A percentile compares a stretch with the other conserved stretches of the same genome.
phyloP scores from a whole-genome alignment of 1,140 invertebrate species.

The Chelonus insularis region DNA sequence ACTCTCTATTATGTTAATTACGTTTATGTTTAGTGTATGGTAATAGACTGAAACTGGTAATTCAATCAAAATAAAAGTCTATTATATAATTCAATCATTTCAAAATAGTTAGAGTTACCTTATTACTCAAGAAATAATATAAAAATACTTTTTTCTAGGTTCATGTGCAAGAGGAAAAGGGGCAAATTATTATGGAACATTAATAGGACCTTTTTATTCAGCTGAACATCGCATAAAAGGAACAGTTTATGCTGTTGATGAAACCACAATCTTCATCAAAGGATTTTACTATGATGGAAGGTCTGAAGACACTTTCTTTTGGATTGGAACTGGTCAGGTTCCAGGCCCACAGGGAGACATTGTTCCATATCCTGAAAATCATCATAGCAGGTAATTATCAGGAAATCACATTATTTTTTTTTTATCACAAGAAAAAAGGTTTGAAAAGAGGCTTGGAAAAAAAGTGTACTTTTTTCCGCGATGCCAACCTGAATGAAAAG shows the following conservation, averaged over 20 bases:
- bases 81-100: too few relatives aligned
- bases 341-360: conserved; percentile 79
- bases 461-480: too few relatives aligned
- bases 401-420: not conserved
- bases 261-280: conserved; percentile 83
- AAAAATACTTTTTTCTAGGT: conserved; percentile 37
- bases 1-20: too few relatives aligned
- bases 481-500: not conserved
- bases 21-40: too few relatives aligned
- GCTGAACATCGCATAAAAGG: conserved; percentile 79
- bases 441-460: not conserved
- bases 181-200: conserved; percentile 74
- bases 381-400: conserved; percentile 67
- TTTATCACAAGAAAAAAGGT: not conserved
- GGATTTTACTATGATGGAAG: conserved; percentile 85
- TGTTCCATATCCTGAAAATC: conserved; percentile 84
- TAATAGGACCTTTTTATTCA: conserved; percentile 70
- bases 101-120: too few relatives aligned
- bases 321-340: conserved; percentile 77
- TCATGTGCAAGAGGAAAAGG: conserved; percentile 55
- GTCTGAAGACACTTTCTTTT: conserved; percentile 84
- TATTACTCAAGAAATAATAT: not conserved
- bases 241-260: conserved; percentile 82
- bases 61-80: too few relatives aligned
- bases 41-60: too few relatives aligned